A percentile compares a stretch with the other conserved stretches of the same genome.
Evolutionary conservation across 1,140 invertebrate species (phyloP).

Genomic region (Papilio glaucus): DNA sequence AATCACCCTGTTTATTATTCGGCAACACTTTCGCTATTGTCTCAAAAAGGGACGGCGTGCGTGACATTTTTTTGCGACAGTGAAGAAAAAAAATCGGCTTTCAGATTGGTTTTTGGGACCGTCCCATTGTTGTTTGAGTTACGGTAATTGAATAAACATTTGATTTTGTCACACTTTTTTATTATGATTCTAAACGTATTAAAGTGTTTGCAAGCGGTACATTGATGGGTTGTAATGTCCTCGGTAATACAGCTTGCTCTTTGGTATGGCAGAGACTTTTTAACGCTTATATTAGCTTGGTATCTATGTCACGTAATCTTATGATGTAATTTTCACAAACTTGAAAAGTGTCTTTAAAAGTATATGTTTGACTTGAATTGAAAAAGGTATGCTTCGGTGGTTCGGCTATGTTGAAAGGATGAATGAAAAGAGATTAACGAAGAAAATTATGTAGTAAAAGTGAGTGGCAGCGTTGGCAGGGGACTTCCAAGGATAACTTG

Average conservation of each 20-base stretch:
- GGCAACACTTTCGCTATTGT: conserved; percentile 62
- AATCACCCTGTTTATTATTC: conserved; percentile 56
- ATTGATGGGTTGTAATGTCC: not conserved
- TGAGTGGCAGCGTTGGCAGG: no score
- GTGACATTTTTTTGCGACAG: conserved; percentile 60
- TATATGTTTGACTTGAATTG: no score
- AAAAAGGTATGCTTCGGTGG: no score
- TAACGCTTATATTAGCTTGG: not conserved
- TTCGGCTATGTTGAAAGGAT: no score
- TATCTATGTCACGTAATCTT: not conserved
- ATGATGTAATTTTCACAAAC: not conserved
- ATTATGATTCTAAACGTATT: conserved; percentile 17
- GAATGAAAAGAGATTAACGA: no score
- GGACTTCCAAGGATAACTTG: no score
- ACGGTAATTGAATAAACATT: conserved; percentile 31
- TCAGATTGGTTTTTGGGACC: conserved; percentile 44
- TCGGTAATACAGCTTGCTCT: not conserved
- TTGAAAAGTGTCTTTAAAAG: no score
- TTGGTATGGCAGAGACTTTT: not conserved
- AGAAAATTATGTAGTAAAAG: no score
- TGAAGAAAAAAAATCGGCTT: conserved; percentile 50
- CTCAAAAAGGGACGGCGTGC: conserved; percentile 56
- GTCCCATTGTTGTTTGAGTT: conserved; percentile 40
- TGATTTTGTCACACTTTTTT: conserved; percentile 11
- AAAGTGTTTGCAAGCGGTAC: not conserved